Conservation (phyloP, 2,888 invertebrate genomes). For the Dendrolimus houi region DNA sequence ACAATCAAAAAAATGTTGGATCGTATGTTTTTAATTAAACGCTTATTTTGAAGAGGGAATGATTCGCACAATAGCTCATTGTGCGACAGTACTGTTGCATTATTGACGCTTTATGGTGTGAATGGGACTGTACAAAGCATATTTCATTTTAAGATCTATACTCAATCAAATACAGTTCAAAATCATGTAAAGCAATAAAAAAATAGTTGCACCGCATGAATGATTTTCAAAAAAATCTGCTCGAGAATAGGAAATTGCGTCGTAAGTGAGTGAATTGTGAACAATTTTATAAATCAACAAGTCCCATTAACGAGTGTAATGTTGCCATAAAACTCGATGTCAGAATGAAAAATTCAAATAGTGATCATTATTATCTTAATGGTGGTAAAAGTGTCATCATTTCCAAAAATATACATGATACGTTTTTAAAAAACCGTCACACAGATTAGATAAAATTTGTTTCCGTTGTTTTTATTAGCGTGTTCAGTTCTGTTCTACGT, state of each 20-base stretch:
- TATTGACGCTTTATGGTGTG: constrained; percentile 31
- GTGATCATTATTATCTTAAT: neutral
- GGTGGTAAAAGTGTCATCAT: neutral
- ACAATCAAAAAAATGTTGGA: constrained; percentile 25
- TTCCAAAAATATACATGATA: neutral
- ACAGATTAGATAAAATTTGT: neutral
- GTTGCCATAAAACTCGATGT: neutral
- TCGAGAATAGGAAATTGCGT: constrained; percentile 25
- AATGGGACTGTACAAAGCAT: constrained; percentile 17
- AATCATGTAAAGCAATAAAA: neutral
- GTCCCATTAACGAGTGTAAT: neutral
- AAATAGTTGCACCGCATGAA: neutral
- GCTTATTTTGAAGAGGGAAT: constrained; percentile 40
- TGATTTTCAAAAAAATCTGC: constrained; percentile 14
- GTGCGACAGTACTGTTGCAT: constrained; percentile 36
- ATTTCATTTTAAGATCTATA: neutral
- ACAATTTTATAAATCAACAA: constrained; percentile 3
- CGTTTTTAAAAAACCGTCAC: neutral
- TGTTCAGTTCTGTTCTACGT: neutral
- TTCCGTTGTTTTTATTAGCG: neutral
- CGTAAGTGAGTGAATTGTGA: constrained; percentile 21
- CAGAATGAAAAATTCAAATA: neutral
- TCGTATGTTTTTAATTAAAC: constrained; percentile 43
- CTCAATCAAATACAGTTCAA: neutral
- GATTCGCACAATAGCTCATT: constrained; percentile 42